phyloP scores from a whole-genome alignment of 2,113 vertebrate species.

The Globicephala melas region DNA sequence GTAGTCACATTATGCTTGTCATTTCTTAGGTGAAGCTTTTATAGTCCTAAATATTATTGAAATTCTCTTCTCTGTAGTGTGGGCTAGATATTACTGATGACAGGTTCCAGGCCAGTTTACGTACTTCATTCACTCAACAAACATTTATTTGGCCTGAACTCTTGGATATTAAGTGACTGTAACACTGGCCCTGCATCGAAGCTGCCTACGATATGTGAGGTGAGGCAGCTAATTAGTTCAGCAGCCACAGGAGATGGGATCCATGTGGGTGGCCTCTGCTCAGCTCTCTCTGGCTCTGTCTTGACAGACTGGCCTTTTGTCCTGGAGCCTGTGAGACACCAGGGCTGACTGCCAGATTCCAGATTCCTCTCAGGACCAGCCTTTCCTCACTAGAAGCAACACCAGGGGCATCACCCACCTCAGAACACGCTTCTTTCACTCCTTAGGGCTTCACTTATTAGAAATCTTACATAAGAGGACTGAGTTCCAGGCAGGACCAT shows the following conservation, averaged over 20 bases:
- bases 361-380: neutral
- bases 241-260: neutral
- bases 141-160: neutral
- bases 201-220: neutral
- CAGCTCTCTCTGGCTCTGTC: neutral
- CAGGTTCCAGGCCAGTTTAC: neutral
- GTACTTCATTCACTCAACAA: neutral
- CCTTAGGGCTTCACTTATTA: neutral
- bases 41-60: neutral
- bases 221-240: neutral
- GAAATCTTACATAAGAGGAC: neutral
- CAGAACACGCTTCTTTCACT: neutral
- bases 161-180: neutral
- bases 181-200: neutral
- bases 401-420: neutral
- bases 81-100: neutral
- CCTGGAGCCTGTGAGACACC: neutral
- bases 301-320: neutral
- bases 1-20: neutral
- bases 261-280: neutral
- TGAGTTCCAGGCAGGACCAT: neutral
- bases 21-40: neutral
- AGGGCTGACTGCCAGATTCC: neutral
- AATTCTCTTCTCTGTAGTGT: neutral
- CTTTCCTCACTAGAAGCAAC: neutral